Evolutionary conservation across 2,888 invertebrate genomes (phyloP), one percentile per base, ranked within the genome.

Genomic region (Flexamia atlantica): DNA sequence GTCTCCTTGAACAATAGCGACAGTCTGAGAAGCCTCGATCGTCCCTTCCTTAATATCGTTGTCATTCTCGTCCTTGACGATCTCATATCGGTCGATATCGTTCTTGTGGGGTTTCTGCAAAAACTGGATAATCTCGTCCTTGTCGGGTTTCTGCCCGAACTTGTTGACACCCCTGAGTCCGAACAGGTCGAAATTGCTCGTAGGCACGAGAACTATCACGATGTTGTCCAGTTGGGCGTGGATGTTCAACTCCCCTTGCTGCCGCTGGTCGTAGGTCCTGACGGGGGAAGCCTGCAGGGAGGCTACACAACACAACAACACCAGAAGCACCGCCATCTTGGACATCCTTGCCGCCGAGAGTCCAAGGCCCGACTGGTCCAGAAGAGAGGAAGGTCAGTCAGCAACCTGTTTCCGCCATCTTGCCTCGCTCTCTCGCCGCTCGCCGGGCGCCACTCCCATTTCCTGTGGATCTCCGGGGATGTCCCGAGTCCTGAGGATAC

Each of bases 161-260:
- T 25, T 0, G 89, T 88, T 36, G 88, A 89, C 2, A 93, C 92
- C 28, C 28, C 70, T 80, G 17, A 83, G 72, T 30, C 84, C 85
- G 9, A 86, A 68, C 46, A 86, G 42, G 30, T 83, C 81, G 17
- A 85, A 20, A n/a, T 68, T 83, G 36, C 81, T 82, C 14, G 81
- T 53, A 36, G 94, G 90, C 0, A 94, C 93, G n/a, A 95, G 89
- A 32, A 96, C 89, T 80, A 96, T 90, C 86, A 96, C 91, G 86
- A 96, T 93, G 88, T 96, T 96, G 86, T 95, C 94, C 12, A 96
- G 90, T 89, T 95, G 94, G 0, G 95, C 94, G 80, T 94, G 92
- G 14, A 95, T 92, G 89, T 97, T 96, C 85, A 92, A 89, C 1
- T 94, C 93, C n/a, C 96, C 96, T 83, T 95, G 94, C 89, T 96